A percentile compares a stretch with the other conserved stretches of the same genome.
Evolutionary conservation across 2,797 vertebrate species (phyloP).

Genomic region (Channallabes apus): DNA sequence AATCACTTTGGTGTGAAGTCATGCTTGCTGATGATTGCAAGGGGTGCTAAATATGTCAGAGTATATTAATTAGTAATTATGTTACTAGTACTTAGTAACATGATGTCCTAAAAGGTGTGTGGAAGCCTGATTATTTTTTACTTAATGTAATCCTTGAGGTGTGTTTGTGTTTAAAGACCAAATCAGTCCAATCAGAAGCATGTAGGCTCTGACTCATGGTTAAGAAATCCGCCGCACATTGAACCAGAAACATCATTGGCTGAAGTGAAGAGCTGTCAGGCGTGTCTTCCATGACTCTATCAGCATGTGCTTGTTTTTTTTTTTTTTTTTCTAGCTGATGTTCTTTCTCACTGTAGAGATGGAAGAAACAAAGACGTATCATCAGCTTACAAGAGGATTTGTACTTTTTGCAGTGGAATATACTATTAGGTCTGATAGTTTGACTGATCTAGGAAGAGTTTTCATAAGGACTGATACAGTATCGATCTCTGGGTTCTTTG

Average conservation of each 20-base stretch:
- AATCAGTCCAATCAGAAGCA: constrained; percentile 49
- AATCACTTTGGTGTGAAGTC: not conserved
- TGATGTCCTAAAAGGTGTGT: not conserved
- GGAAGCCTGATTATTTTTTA: not conserved
- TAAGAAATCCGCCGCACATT: constrained; percentile 56
- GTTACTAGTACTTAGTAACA: too few relatives aligned
- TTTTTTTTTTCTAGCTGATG: constrained; percentile 24
- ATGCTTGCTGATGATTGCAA: not conserved
- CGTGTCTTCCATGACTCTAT: constrained; percentile 66
- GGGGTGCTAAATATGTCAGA: not conserved
- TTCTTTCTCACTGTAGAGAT: constrained; percentile 30
- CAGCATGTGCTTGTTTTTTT: constrained; percentile 48
- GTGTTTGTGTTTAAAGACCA: constrained; percentile 54
- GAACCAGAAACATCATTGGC: constrained; percentile 65
- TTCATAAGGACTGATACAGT: not conserved
- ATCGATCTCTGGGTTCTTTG: not conserved
- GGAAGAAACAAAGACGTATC: not conserved
- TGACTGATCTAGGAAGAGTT: constrained; percentile 9
- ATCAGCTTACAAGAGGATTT: not conserved
- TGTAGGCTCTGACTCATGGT: constrained; percentile 57
- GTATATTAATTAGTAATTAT: not conserved
- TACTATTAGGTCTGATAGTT: not conserved
- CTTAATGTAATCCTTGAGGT: not conserved
- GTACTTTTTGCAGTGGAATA: not conserved
- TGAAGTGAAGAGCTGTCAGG: constrained; percentile 62